Evolutionary conservation across 2,797 vertebrate species (phyloP).

Genomic region (Alcedo quadribrachys): DNA sequence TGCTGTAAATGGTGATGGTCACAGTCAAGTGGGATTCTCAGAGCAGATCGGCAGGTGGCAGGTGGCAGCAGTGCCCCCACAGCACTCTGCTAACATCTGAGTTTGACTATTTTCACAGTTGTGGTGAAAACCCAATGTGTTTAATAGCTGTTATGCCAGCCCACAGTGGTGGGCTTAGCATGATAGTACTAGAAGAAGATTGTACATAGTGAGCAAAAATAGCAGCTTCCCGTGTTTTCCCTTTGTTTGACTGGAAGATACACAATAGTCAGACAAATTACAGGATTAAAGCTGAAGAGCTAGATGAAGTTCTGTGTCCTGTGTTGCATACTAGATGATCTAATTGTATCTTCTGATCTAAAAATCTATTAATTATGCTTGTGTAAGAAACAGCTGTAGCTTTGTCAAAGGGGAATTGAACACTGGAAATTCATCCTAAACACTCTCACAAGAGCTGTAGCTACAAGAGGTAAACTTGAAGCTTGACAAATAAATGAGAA

Average conservation of each 20-base stretch:
- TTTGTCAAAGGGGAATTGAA: neutral
- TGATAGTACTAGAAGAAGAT: neutral
- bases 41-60: neutral
- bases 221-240: neutral
- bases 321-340: neutral
- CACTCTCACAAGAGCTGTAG: neutral
- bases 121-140: accelerated
- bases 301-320: neutral
- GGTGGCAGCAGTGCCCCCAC: neutral
- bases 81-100: neutral
- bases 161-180: neutral
- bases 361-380: neutral
- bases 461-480: neutral
- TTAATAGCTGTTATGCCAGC: neutral
- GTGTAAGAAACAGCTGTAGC: neutral
- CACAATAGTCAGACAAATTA: neutral
- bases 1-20: neutral
- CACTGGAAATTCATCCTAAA: neutral
- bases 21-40: neutral
- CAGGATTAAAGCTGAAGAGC: neutral
- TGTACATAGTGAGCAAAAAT: neutral
- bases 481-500: neutral
- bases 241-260: neutral
- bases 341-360: neutral
- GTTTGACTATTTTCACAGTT: neutral